phyloP scores from a whole-genome alignment of 2,888 invertebrate genomes.

The Blastobasis adustella region DNA sequence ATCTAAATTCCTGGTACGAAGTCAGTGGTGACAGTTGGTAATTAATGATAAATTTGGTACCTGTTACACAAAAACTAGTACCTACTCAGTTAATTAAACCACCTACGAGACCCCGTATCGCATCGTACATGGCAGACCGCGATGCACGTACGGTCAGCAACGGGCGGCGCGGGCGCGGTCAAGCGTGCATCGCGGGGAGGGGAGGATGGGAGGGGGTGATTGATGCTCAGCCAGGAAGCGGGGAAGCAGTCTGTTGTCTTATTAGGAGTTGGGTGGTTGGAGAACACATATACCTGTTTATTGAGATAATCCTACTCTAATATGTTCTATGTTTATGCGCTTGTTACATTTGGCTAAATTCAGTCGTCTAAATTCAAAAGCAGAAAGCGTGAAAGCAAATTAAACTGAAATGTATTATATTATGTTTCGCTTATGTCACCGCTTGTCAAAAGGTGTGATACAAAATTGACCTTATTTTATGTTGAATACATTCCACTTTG shows the following conservation, averaged over 20 bases:
- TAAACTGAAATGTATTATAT: no score
- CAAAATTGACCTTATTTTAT: no score
- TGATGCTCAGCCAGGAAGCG: not conserved
- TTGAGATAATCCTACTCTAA: no score
- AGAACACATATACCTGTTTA: not conserved
- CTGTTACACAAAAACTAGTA: not conserved
- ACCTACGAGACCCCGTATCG: slow-evolving; percentile 22
- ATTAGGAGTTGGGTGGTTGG: not conserved
- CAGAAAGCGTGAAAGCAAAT: no score
- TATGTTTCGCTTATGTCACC: no score
- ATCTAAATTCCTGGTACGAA: not conserved
- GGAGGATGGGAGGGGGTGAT: not conserved
- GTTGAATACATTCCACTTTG: no score
- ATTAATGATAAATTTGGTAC: slow-evolving; percentile 20
- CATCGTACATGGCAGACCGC: slow-evolving; percentile 7
- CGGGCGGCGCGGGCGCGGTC: slow-evolving; percentile 33
- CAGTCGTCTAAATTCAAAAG: no score
- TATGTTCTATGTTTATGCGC: no score
- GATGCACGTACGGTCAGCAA: slow-evolving; percentile 54
- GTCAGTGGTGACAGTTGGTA: not conserved
- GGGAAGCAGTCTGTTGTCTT: not conserved
- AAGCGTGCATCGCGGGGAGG: not conserved
- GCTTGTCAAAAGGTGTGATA: no score
- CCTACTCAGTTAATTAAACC: not conserved
- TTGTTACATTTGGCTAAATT: no score